Base-by-base conservation (phyloP, 2,797 vertebrate species). In the Aldrovandia affinis region DNA sequence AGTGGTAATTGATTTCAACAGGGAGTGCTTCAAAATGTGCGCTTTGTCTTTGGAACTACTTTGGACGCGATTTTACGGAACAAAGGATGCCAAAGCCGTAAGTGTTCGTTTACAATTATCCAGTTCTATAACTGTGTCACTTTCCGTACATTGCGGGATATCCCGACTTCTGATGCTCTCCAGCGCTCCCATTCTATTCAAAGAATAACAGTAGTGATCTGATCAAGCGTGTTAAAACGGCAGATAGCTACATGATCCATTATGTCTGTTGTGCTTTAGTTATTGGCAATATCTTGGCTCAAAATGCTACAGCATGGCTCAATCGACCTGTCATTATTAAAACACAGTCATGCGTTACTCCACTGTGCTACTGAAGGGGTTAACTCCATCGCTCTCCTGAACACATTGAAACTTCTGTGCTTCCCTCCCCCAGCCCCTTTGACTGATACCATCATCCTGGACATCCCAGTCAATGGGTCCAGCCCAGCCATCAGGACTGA, bases 1-100 rank as follows among this genome's bases (percentile, higher is more conserved):
- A 63, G 28, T 78, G n/a, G n/a, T 42, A 14, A 25, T 55, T 93
- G 55, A 36, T 88, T 12, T 87, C 93, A 89, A 77, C 93, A 99
- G 98, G 98, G 98, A 91, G 96, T 97, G 85, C 97, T 99, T 85
- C 98, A 99, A 95, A 99, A 99, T 80, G 96, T 99, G 90, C 96
- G 96, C 57, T 99, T 99, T 92, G 97, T 99, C 77, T 99, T 99
- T 90, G 97, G 97, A 91, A 98, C 98, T 78, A 96, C 96, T 81
- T 91, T 98, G 86, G 96, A 99, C 87, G 94, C 96, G 75, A 96
- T 99, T 85, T 93, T 98, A 84, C 96, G 97, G 92, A 99, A 99
- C 91, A 98, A 98, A 93, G 98, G 98, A 90, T 99, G 98, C 86
- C 95, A 97, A 85, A 97, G 91, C 89, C 96, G 98, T 99, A 94